Percentiles rank a stretch among this genome's conserved stretches.
Conservation (phyloP, 92 coral and sea anemone species). For the Desmophyllum pertusum region DNA sequence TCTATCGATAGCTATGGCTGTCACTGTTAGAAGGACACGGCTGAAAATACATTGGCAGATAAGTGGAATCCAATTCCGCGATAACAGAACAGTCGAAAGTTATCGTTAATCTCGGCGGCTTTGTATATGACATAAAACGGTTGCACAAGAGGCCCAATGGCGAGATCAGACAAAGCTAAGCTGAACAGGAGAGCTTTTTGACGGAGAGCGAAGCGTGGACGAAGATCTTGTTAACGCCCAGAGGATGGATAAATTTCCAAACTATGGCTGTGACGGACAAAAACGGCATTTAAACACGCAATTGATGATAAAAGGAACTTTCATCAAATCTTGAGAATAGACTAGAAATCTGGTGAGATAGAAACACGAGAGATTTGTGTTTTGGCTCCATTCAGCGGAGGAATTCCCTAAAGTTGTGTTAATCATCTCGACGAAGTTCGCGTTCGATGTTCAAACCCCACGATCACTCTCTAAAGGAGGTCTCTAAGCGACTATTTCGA, state of each 20-base stretch:
- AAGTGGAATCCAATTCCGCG: slow-evolving; percentile 31
- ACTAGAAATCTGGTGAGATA: slow-evolving; percentile 32
- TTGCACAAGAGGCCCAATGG: slow-evolving; percentile 25
- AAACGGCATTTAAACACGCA: slow-evolving; percentile 33
- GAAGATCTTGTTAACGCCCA: slow-evolving; percentile 29
- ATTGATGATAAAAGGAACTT: slow-evolving; percentile 15
- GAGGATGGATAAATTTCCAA: slow-evolving; percentile 26
- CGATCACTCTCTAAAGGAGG: background rate
- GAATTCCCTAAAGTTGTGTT: slow-evolving; percentile 15
- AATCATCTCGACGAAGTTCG: background rate
- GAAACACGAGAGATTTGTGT: slow-evolving; percentile 11
- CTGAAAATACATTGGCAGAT: slow-evolving; percentile 38
- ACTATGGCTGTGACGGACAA: slow-evolving; percentile 28
- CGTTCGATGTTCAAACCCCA: background rate
- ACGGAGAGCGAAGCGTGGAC: slow-evolving; percentile 33
- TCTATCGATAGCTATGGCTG: slow-evolving; percentile 33
- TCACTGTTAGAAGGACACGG: slow-evolving; percentile 39
- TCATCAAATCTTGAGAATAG: slow-evolving; percentile 8
- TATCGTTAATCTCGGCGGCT: slow-evolving; percentile 30
- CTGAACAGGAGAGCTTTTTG: slow-evolving; percentile 25
- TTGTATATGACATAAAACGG: slow-evolving; percentile 32
- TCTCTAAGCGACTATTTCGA: background rate
- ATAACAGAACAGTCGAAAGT: slow-evolving; percentile 39
- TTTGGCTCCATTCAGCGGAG: background rate
- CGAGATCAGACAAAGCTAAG: slow-evolving; percentile 33